phyloP scores from a whole-genome alignment of 2,113 vertebrate genomes.

The Bubalus kerabau region DNA sequence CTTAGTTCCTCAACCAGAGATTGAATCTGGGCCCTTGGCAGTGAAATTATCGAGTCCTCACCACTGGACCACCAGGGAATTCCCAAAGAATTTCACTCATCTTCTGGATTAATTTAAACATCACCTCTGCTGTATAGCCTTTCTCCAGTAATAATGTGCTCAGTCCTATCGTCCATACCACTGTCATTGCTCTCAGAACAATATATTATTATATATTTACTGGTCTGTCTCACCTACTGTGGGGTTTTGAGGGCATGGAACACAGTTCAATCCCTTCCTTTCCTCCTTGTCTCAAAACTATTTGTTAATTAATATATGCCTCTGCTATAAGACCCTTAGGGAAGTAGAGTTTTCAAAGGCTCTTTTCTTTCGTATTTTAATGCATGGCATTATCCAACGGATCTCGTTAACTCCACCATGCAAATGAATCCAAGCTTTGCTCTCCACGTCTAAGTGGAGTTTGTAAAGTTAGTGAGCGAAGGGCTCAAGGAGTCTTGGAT shows the following conservation, averaged over 20 bases:
- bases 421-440: background rate
- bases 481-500: background rate
- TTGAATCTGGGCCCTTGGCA: background rate
- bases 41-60: background rate
- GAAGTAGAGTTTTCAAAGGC: background rate
- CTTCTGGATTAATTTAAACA: background rate
- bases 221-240: background rate
- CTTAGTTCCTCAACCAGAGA: background rate
- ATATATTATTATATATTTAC: background rate
- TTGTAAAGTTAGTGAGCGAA: background rate
- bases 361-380: background rate
- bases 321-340: background rate
- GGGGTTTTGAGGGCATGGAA: background rate
- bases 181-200: background rate
- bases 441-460: background rate
- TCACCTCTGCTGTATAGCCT: no score
- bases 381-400: background rate
- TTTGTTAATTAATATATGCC: background rate
- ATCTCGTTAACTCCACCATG: background rate
- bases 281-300: background rate
- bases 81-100: background rate
- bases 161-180: background rate
- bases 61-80: background rate
- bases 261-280: background rate
- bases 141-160: background rate